phyloP scores from a whole-genome alignment of 2,888 invertebrate species.

The Dolichomitus sp. region DNA sequence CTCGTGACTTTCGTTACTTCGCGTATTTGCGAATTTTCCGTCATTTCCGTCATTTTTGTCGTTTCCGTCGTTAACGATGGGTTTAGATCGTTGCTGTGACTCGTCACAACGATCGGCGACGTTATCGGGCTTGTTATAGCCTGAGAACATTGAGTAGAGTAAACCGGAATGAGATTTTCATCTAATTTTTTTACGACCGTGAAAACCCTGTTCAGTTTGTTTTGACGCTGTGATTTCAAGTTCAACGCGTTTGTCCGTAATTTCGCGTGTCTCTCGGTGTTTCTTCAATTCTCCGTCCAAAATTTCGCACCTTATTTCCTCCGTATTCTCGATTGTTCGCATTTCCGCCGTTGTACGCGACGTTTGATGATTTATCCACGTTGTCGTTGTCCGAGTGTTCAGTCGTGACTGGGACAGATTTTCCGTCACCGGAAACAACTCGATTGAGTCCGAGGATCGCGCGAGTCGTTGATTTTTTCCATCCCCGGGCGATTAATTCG shows the following conservation, averaged over 20 bases:
- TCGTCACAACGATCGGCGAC: conserved; percentile 76
- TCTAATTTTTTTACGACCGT: conserved; percentile 36
- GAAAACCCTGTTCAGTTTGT: conserved; percentile 4
- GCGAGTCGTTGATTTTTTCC: conserved; percentile 75
- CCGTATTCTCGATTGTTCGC: conserved; percentile 67
- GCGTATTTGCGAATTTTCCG: background rate
- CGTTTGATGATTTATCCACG: conserved; percentile 55
- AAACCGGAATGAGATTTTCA: conserved; percentile 64
- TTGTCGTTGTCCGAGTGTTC: conserved; percentile 68
- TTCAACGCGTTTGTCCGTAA: conserved; percentile 18
- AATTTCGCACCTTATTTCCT: conserved; percentile 66
- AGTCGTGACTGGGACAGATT: conserved; percentile 69
- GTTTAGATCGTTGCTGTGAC: conserved; percentile 41
- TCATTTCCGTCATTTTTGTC: conserved; percentile 19
- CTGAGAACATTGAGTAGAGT: conserved; percentile 82
- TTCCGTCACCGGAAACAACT: conserved; percentile 71
- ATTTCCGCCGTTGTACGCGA: conserved; percentile 70
- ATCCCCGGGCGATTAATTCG: conserved; percentile 70
- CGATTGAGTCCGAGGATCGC: conserved; percentile 77
- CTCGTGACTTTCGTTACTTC: background rate
- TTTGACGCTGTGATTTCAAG: conserved; percentile 19
- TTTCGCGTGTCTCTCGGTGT: conserved; percentile 9
- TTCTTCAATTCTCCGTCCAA: conserved; percentile 40
- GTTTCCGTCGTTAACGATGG: conserved; percentile 4
- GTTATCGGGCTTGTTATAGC: conserved; percentile 82